Evolutionary conservation across 2,888 invertebrate genomes (phyloP), one percentile per base, ranked within the genome.

Genomic region (Amblyteles armatorius): DNA sequence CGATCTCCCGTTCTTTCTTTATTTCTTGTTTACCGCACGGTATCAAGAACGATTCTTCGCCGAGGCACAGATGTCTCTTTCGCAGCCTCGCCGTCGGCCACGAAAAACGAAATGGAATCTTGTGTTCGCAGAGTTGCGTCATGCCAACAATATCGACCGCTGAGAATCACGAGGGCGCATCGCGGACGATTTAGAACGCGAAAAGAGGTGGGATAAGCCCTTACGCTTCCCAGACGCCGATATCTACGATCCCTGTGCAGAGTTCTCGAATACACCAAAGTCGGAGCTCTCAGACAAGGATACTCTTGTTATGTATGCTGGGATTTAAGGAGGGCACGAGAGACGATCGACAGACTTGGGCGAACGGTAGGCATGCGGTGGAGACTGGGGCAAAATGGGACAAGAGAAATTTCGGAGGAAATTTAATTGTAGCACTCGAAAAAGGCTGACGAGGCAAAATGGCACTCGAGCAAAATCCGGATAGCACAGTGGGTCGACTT

Each of bases 81-180:
- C 52, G 55, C 52, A 52, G 67, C 52, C 65, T n/a, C 77, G 67
- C 22, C 36, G 67, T 77, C 77, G 36, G 52, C 44, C 26, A 36
- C 52, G 13, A 52, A 52, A 67, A 73, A 48, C 44, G 29, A 73
- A 73, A 67, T 52, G 40, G 73, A 67, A 52, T 26, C 65, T 55
- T 65, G 55, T 63, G 55, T 55, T 22, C 13, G 16, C 44, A 67
- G 67, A 79, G 44, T 72, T 80, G 73, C 73, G 73, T 80, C 22
- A 81, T 48, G 13, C 22, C n/a, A 48, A 48, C 73, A 68, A 67
- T 80, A 67, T 57, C 57, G 44, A 1, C 2, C 11, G 0, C 44
- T 48, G 13, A 3, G 16, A 16, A 48, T 48, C 44, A 48, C 13
- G 13, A 16, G 44, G 44, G 44, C 44, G 44, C 16, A 48, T 48